Base-by-base conservation (phyloP, 2,888 invertebrate genomes). In the Acronicta leporina region DNA sequence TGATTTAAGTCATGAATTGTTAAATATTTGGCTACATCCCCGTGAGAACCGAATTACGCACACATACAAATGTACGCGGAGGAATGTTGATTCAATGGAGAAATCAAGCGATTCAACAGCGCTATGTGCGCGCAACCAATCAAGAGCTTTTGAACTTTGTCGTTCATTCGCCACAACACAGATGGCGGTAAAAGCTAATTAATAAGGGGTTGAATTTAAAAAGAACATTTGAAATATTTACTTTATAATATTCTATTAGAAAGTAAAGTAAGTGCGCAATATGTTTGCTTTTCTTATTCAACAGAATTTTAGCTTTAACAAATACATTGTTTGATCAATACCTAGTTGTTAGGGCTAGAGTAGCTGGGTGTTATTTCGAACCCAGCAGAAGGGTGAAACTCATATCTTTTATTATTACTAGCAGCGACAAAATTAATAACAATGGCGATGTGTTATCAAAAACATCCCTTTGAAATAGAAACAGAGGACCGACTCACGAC, bases 11-110 rank as follows among this genome's bases (percentile, higher is more conserved):
- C 80, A 90, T 88, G 66, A 87, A 80, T 78, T 77, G 57, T 30
- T 43, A 44, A 33, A 62, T 49, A 79, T 67, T 58, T 47, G 57
- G 43, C 41, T 77, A 75, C 75, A 84, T 80, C 77, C 73, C 80
- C 92, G 92, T 92, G 92, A 91, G 92, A 94, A 92, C 87, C 82
- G 69, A 73, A 30, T 73, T 76, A 93, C 92, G 48, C 92, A 94
- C 93, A 92, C 92, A 92, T 84, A 30, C 46, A 88, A 82, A 85
- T 70, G 75, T 92, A 93, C 94, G 93, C 93, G 91, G 73, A 92
- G 94, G 94, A 94, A 94, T 94, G 94, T 94, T 89, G 94, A 90
- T 90, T 94, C 92, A 93, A 93, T 93, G 92, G 92, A 92, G 92
- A 93, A 94, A 94, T 94, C 92, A 89, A 91, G 91, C 92, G 87